phyloP scores from a whole-genome alignment of 1,140 invertebrate species.

The Habropoda laboriosa region DNA sequence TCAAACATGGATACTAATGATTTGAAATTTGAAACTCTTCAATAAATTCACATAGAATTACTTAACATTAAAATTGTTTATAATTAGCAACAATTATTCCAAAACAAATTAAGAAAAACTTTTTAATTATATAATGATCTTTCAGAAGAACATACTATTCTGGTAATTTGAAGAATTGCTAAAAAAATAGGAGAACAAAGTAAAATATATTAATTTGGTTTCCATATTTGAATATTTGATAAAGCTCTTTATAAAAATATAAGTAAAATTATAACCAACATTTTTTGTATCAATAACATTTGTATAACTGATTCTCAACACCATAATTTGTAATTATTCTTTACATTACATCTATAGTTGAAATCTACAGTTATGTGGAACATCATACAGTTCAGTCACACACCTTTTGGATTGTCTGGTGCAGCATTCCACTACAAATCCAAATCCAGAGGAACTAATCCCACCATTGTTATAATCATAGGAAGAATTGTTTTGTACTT shows the following conservation, averaged over 20 bases:
- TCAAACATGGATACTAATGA: too few relatives aligned
- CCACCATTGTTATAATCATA: constrained; percentile 27
- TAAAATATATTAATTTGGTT: background rate
- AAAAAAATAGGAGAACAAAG: background rate
- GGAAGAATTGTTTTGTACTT: constrained; percentile 22
- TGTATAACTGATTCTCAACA: background rate
- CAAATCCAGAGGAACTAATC: constrained; percentile 32
- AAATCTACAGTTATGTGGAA: constrained; percentile 20
- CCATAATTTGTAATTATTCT: background rate
- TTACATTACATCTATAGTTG: constrained; percentile 10
- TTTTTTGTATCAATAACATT: background rate
- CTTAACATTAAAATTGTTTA: background rate
- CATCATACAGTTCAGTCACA: constrained; percentile 25
- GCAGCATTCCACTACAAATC: constrained; percentile 31
- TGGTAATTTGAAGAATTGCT: background rate
- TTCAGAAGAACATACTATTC: background rate
- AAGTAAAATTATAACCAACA: background rate
- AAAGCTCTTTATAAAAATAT: background rate
- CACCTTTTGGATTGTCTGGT: constrained; percentile 23
- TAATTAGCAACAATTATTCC: background rate
- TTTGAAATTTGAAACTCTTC: background rate
- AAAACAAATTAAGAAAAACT: background rate
- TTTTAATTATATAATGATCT: background rate
- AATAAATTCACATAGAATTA: background rate
- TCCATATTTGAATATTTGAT: background rate